Base-by-base conservation (phyloP, 2,113 vertebrate genomes). In the Semicossyphus pulcher region DNA sequence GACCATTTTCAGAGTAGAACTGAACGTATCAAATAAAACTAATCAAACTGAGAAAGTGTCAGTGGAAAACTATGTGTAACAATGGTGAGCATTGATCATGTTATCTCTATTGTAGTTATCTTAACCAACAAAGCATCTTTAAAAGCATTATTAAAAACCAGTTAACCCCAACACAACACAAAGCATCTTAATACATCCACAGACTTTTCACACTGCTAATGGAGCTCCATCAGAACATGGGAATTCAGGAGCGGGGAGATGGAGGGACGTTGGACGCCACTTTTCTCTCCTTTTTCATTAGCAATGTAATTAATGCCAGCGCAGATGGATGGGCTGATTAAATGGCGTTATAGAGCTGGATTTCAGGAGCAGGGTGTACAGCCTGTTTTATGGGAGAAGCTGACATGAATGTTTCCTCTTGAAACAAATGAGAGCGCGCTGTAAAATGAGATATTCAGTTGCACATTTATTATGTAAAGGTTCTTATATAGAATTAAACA, bases 261-360 rank as follows among this genome's bases (percentile, higher is more conserved):
- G 49, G 71, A 76, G 66, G 59, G 60, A 69, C 11, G 39, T 74
- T 68, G 54, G 56, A 77, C 80, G 70, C 63, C 28, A 78, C 61
- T 75, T 80, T 66, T 68, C 70, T 65, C 70, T 66, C 59, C 25
- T 74, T 77, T 84, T 85, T 86, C 75, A 89, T 87, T 87, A 88
- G 74, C 54, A 86, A 71, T 76, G 73, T 89, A 89, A 92, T 89
- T 90, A 90, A 88, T 87, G 83, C 74, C 78, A 78, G 80, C 28
- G 60, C 72, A 87, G 91, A 89, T 86, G 88, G 84, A 87, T 80
- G 37, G 62, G 77, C 86, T 92, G 78, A 91, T 91, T 88, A 91
- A 91, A 87, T 87, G 52, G 85, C 76, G 31, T 47, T 23, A 60
- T 58, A 83, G 58, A 23, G 60, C 73, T 51, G 62, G 83, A 79